Conservation (phyloP, 2,888 invertebrate species). For the Aphidoletes aphidimyza region DNA sequence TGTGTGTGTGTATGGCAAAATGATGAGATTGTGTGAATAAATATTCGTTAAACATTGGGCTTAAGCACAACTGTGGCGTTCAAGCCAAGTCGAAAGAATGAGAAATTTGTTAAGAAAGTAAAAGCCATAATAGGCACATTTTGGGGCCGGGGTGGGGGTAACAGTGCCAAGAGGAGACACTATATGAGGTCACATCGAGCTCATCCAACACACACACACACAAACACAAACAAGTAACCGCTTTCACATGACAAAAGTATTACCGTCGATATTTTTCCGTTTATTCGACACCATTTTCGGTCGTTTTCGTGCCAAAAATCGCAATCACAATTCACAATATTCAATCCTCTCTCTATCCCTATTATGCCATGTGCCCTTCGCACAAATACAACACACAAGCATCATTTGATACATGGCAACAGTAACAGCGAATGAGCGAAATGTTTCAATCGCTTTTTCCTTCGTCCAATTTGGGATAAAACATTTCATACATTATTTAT, state of each 20-base stretch:
- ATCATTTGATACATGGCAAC: background rate
- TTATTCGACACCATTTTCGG: background rate
- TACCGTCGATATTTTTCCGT: background rate
- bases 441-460: background rate
- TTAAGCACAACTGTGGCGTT: background rate
- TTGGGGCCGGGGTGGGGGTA: background rate
- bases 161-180: conserved; percentile 1
- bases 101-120: background rate
- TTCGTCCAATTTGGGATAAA: conserved; percentile 22
- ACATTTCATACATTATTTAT: conserved; percentile 16
- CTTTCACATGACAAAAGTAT: background rate
- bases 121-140: background rate
- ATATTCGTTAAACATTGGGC: background rate
- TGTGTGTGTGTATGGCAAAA: background rate
- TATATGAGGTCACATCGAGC: background rate
- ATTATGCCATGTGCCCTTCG: too few relatives aligned
- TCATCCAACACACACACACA: too few relatives aligned
- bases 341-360: too few relatives aligned
- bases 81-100: background rate
- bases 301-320: too few relatives aligned
- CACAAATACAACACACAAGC: too few relatives aligned
- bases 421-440: background rate
- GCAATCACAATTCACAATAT: too few relatives aligned
- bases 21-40: background rate
- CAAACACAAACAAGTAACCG: too few relatives aligned